Evolutionary conservation across 2,797 vertebrate species (phyloP).

Genomic region (Tympanoctomys barrerae): DNA sequence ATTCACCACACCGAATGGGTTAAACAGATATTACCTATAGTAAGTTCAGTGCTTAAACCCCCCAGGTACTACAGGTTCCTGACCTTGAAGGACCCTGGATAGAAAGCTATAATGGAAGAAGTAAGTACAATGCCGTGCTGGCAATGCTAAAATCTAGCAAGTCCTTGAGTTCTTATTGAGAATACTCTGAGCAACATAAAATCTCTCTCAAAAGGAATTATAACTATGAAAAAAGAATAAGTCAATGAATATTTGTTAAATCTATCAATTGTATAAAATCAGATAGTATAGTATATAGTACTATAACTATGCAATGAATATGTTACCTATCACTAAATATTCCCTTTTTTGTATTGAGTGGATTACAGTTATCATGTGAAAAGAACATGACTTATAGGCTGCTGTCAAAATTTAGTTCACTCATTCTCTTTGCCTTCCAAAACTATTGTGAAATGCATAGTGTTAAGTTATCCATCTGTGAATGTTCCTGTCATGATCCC

Average conservation of each 20-base stretch:
- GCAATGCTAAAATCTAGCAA: neutral
- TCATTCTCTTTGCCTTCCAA: neutral
- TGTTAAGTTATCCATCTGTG: neutral
- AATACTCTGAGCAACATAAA: slow-evolving; percentile 28
- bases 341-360: neutral
- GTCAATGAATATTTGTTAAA: neutral
- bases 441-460: neutral
- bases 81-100: accelerated
- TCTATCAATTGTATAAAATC: slow-evolving; percentile 16
- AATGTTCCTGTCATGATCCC: neutral
- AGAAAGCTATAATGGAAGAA: neutral
- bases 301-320: neutral
- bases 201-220: neutral
- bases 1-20: neutral
- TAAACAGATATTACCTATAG: neutral
- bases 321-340: neutral
- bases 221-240: neutral
- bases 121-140: neutral
- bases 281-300: neutral
- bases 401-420: neutral
- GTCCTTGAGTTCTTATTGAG: neutral
- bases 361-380: neutral
- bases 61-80: neutral
- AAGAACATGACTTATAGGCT: neutral
- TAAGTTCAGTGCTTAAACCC: neutral